phyloP scores from a whole-genome alignment of 2,113 vertebrate species.

The Herpetotheres cachinnans region DNA sequence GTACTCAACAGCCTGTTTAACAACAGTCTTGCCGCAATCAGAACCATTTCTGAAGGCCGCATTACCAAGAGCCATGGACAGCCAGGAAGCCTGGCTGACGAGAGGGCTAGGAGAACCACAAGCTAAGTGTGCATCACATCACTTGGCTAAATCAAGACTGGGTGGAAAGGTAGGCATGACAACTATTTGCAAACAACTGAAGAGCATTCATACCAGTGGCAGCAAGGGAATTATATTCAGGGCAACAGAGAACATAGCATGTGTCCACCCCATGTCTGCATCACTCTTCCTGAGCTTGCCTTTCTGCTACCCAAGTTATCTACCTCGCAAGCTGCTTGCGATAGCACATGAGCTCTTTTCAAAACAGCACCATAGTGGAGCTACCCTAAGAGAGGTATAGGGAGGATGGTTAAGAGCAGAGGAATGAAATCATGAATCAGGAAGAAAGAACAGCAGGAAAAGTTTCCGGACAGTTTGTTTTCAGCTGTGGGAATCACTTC shows the following conservation, averaged over 20 bases:
- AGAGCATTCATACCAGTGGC: background rate
- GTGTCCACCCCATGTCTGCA: background rate
- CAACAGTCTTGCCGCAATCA: background rate
- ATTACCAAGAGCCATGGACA: background rate
- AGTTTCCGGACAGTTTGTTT: slow-evolving; percentile 22
- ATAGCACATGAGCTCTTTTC: background rate
- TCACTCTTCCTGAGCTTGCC: background rate
- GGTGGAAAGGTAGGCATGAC: slow-evolving; percentile 29
- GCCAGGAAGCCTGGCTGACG: background rate
- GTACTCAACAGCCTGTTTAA: background rate
- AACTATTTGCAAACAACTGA: slow-evolving; percentile 17
- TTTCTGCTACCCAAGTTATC: background rate
- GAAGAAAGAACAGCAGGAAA: slow-evolving; percentile 41
- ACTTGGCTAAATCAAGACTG: background rate
- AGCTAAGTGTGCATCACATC: background rate
- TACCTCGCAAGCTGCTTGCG: background rate
- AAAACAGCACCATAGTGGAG: background rate
- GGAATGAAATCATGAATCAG: background rate
- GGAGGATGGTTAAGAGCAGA: background rate
- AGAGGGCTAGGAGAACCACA: background rate
- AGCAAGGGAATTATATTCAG: background rate
- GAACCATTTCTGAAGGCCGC: background rate
- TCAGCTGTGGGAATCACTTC: slow-evolving; percentile 53
- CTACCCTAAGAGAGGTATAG: background rate
- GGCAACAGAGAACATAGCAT: background rate